Evolutionary conservation across 2,113 vertebrate genomes (phyloP).

Genomic region (Hydropotes inermis): DNA sequence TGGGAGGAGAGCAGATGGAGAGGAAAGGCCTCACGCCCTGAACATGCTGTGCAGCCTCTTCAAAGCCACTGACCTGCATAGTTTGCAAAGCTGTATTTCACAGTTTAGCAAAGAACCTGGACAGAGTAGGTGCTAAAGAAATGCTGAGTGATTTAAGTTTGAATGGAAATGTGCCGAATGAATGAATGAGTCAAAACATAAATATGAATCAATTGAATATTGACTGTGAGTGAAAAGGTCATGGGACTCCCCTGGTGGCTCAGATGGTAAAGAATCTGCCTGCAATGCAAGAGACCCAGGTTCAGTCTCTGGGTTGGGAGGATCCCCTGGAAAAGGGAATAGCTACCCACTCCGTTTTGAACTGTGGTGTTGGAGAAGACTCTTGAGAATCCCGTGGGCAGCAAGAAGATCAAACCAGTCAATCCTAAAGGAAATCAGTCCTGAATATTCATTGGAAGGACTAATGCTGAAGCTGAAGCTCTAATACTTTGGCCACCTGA

Average conservation of each 20-base stretch:
- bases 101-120: not conserved
- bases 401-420: not conserved
- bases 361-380: not conserved
- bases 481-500: not conserved
- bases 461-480: not conserved
- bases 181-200: not conserved
- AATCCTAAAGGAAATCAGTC: not conserved
- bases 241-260: not conserved
- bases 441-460: not conserved
- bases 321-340: not conserved
- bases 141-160: not conserved
- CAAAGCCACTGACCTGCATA: not conserved
- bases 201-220: not conserved
- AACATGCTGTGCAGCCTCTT: not conserved
- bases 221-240: not conserved
- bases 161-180: not conserved
- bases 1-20: rapidly evolving
- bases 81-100: not conserved
- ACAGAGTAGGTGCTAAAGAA: not conserved
- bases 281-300: not conserved
- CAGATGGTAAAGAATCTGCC: not conserved
- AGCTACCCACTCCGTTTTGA: not conserved
- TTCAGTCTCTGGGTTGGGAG: not conserved
- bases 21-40: not conserved
- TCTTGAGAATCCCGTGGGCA: not conserved